Evolutionary conservation across 2,888 invertebrate genomes (phyloP), one percentile per base, ranked within the genome.

Genomic region (Yponomeuta cagnagella): DNA sequence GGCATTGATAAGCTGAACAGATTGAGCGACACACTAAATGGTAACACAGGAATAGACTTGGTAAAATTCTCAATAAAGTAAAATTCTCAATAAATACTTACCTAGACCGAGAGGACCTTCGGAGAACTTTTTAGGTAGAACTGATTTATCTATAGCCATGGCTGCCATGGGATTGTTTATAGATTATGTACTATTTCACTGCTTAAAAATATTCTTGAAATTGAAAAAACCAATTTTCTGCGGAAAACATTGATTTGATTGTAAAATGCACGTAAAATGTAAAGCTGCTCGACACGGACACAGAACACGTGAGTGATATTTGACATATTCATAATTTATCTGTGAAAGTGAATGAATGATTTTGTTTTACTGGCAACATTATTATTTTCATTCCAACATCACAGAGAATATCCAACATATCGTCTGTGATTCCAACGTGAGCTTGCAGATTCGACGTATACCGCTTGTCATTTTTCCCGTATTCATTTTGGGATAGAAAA

Each of bases 91-190:
- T 30, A 52, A 52, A n/a, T 23, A 23, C 23, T 1, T 85, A 94
- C 94, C 94, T 78, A 94, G 79, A 31, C 94, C 94, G 76, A 91
- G 92, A 66, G 94, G 94, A 48, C 94, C 94, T 69, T 86, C 88
- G 2, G 90, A 85, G 74, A 85, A 81, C 74, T 87, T 90, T 65
- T 80, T 75, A 4, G 92, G 80, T 72, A 93, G 80, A 68, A 93
- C 93, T 23, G 88, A 80, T 75, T 84, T 88, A 52, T 78, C 80
- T 58, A 70, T 48, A 70, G 70, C 43, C 72, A 68, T 70, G 31
- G 5, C 48, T 43, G 10, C 31, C 23, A 31, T 64, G 64, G 31
- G 10, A 64, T 30, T 30, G 23, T n/a, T 30, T 23, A 31, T 30
- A 64, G 64, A 64, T 64, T n/a, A n/a, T n/a, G n/a, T n/a, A 23